Evolutionary conservation across 2,113 vertebrate species (phyloP).

Genomic region (Malurus cyaneus): DNA sequence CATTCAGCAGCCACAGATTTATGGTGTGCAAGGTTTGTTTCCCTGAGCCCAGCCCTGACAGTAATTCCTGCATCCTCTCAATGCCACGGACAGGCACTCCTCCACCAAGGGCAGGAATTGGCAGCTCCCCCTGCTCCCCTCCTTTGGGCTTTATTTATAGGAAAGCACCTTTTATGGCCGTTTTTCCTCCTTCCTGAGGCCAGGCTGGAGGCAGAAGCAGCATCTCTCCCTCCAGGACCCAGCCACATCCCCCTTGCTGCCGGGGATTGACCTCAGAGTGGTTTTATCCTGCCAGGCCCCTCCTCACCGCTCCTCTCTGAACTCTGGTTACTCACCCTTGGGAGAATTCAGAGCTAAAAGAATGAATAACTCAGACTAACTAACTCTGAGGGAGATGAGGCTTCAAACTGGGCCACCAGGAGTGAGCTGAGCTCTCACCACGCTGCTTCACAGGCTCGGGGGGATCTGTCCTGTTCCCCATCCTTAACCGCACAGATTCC

Average conservation of each 20-base stretch:
- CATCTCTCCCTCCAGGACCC: neutral
- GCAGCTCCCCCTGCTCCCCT: neutral
- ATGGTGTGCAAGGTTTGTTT: rapidly evolving
- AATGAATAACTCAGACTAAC: neutral
- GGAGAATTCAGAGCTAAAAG: neutral
- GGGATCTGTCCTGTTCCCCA: neutral
- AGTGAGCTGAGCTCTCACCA: neutral
- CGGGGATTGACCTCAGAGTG: neutral
- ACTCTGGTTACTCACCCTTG: neutral
- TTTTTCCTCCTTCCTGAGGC: neutral
- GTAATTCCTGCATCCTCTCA: neutral
- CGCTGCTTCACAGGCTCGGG: neutral
- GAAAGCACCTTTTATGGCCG: neutral
- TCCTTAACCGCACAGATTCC: neutral
- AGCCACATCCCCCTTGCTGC: neutral
- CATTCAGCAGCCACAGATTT: neutral
- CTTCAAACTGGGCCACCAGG: neutral
- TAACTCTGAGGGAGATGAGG: neutral
- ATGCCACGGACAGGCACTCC: neutral
- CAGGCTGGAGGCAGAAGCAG: neutral
- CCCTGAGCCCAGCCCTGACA: neutral
- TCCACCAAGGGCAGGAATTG: neutral
- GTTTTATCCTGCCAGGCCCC: neutral
- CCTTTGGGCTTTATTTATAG: neutral
- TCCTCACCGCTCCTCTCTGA: neutral